phyloP scores from a whole-genome alignment of 1,140 invertebrate genomes.

The Drosophila ogumai region DNA sequence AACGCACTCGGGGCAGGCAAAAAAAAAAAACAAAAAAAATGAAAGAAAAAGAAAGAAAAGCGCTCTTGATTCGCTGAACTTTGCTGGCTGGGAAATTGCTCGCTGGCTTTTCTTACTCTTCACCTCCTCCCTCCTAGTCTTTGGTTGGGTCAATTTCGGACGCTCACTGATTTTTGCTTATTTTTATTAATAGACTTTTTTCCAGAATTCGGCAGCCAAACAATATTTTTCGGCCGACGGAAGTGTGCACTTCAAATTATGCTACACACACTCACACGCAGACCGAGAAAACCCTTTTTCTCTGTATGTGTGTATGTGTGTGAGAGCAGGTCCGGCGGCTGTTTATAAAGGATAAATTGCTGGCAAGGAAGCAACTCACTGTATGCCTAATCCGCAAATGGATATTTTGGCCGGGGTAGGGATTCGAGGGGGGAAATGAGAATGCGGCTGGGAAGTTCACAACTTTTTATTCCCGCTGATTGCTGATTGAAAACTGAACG shows the following conservation, averaged over 20 bases:
- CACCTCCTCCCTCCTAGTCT: slow-evolving; percentile 4
- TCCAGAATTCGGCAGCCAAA: slow-evolving; percentile 61
- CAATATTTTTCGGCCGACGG: slow-evolving; percentile 66
- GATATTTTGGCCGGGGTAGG: slow-evolving; percentile 64
- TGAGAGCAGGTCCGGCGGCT: slow-evolving; percentile 61
- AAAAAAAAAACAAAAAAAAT: not conserved
- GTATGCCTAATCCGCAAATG: slow-evolving; percentile 80
- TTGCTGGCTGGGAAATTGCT: slow-evolving; percentile 67
- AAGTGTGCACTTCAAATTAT: slow-evolving; percentile 74
- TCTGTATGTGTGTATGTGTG: slow-evolving; percentile 3
- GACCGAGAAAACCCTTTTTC: slow-evolving; percentile 22
- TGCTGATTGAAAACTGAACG: slow-evolving; percentile 43
- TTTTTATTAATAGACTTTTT: slow-evolving; percentile 81
- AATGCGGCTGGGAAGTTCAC: slow-evolving; percentile 21
- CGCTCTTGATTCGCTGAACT: slow-evolving; percentile 67
- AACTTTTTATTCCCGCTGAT: slow-evolving; percentile 47
- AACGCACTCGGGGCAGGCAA: slow-evolving; percentile 73
- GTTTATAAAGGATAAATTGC: slow-evolving; percentile 78
- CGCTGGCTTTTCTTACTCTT: slow-evolving; percentile 52
- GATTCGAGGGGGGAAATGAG: slow-evolving; percentile 3
- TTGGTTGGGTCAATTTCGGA: slow-evolving; percentile 63
- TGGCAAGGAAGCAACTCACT: slow-evolving; percentile 57
- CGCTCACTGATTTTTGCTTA: slow-evolving; percentile 56
- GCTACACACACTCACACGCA: slow-evolving; percentile 44
- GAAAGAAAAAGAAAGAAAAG: slow-evolving; percentile 12